Conservation (phyloP, 2,113 vertebrate species). For the Mionectes macconnelli region DNA sequence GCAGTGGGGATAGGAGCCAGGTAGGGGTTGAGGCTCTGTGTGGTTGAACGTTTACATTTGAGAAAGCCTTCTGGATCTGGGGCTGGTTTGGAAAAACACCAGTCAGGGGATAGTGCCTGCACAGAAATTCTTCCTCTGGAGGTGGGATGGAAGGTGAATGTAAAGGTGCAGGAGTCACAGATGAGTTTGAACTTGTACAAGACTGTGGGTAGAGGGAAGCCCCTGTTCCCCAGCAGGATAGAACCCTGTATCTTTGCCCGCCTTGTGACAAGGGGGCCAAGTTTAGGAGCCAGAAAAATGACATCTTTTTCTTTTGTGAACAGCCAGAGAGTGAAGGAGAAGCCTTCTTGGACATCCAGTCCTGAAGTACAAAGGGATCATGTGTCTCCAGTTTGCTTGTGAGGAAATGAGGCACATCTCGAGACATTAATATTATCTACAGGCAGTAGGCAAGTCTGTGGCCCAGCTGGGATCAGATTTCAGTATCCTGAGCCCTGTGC, state of each 20-base stretch:
- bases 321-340: background rate
- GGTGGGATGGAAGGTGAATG: background rate
- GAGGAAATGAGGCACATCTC: background rate
- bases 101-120: background rate
- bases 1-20: background rate
- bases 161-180: background rate
- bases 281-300: background rate
- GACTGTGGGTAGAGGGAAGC: background rate
- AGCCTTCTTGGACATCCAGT: background rate
- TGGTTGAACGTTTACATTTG: background rate
- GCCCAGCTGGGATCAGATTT: background rate
- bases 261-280: rapidly evolving
- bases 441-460: background rate
- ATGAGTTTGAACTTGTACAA: background rate
- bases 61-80: background rate
- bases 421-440: background rate
- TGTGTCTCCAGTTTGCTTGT: background rate
- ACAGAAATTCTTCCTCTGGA: background rate
- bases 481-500: background rate
- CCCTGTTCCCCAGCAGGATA: rapidly evolving
- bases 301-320: background rate
- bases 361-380: background rate
- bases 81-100: background rate
- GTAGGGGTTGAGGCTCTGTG: background rate
- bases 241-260: rapidly evolving